Base-by-base conservation (phyloP, 2,888 invertebrate genomes). In the Pecten maximus region DNA sequence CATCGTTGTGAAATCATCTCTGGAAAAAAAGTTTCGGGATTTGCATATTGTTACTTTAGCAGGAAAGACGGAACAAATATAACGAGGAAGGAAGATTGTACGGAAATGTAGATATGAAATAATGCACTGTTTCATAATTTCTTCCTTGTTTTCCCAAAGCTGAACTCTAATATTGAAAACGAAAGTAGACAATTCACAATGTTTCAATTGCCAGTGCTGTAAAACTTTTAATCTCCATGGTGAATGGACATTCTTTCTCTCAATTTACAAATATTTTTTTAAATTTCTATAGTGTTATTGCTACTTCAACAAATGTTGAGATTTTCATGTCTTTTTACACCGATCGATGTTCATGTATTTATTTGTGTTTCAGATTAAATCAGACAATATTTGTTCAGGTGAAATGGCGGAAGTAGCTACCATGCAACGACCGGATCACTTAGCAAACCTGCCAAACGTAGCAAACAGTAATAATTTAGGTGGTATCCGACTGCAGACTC, bases 151-250 rank as follows among this genome's bases (percentile, higher is more conserved):
- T 44, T 44, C 44, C 12, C 44, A 44, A 44, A 44, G 10, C 35
- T 74, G 1, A n/a, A n/a, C 15, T 23, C 2, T 35, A 10, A 74
- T 74, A 4, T 28, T 35, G 74, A 74, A 74, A 74, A 74, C 74
- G 74, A 74, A 74, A 74, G 74, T 74, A 74, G 74, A 54, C 23
- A 8, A 54, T n/a, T n/a, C n/a, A n/a, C n/a, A n/a, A n/a, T n/a
- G n/a, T n/a, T n/a, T n/a, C n/a, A n/a, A n/a, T n/a, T n/a, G n/a
- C n/a, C n/a, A n/a, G n/a, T n/a, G n/a, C n/a, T n/a, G n/a, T n/a
- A n/a, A n/a, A n/a, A n/a, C n/a, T n/a, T n/a, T n/a, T n/a, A n/a
- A n/a, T n/a, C n/a, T n/a, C n/a, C n/a, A n/a, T n/a, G n/a, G n/a
- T n/a, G n/a, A n/a, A n/a, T n/a, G n/a, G n/a, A n/a, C n/a, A n/a